phyloP scores from a whole-genome alignment of 2,797 vertebrate genomes.

The Arrhamphus sclerolepis region DNA sequence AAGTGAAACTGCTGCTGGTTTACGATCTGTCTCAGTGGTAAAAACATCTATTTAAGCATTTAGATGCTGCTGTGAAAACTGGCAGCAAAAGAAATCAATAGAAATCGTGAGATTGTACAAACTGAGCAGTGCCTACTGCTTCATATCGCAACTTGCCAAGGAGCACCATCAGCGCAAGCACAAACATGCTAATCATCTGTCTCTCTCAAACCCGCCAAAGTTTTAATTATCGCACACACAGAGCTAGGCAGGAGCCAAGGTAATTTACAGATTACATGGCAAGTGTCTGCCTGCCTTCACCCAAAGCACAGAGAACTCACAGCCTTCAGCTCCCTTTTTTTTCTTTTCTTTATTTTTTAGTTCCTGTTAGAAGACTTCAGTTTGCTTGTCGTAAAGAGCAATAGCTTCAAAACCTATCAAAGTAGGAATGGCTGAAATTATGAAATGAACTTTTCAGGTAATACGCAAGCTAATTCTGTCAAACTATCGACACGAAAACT shows the following conservation, averaged over 20 bases:
- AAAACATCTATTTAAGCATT: not conserved
- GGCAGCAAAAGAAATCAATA: conserved; percentile 7
- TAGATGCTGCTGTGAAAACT: not conserved
- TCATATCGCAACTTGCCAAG: conserved; percentile 53
- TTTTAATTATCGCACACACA: conserved; percentile 74
- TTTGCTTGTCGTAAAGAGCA: not conserved
- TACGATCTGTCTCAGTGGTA: not conserved
- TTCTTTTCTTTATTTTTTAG: conserved; percentile 9
- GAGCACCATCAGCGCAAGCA: conserved; percentile 70
- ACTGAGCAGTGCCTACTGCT: conserved; percentile 31
- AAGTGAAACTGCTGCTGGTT: conserved; percentile 2
- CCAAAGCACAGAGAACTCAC: conserved; percentile 58
- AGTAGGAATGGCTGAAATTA: not conserved
- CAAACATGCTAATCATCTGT: conserved; percentile 77
- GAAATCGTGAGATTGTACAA: conserved; percentile 27
- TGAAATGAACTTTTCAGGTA: not conserved
- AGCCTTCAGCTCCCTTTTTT: conserved; percentile 50
- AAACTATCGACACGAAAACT: too few relatives aligned
- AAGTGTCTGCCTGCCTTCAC: conserved; percentile 75
- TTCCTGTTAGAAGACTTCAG: conserved; percentile 30
- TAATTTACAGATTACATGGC: conserved; percentile 75
- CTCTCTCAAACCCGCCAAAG: conserved; percentile 67
- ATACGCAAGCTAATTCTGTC: not conserved
- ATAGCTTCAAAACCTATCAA: not conserved
- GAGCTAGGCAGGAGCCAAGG: conserved; percentile 61